Base-by-base conservation (phyloP, 2,888 invertebrate genomes). In the Polylopha cassiicola region DNA sequence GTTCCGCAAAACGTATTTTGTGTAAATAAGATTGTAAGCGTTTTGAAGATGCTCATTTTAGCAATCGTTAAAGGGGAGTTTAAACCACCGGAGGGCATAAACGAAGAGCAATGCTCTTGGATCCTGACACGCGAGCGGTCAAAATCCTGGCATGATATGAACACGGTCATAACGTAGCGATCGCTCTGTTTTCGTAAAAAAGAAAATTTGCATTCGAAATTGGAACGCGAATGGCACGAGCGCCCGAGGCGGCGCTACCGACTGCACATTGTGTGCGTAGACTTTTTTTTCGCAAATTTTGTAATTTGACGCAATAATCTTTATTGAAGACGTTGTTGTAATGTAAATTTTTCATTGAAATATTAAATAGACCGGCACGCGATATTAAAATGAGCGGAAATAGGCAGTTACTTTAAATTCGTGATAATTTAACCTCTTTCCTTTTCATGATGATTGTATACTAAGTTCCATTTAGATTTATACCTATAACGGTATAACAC, bases 131-230 rank as follows among this genome's bases (percentile, higher is more conserved):
- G 73, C 73, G 50, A 75, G 45, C 68, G 68, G 68, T 69, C 65
- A 70, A 70, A 69, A 67, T 56, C 59, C 71, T 58, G 53, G 44
- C 56, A 44, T 51, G 55, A 50, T 39, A 55, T 55, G 59, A 59
- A 61, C 63, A 51, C 58, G 61, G 53, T 53, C 49, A 48, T 53
- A 53, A 51, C 43, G 41, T 33, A 26, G 38, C 34, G 13, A 48
- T 46, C 47, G 49, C 55, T 65, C 61, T 62, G 66, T 69, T 66
- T 66, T 63, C 55, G 52, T 65, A n/a, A n/a, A 71, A 60, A 69
- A 59, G 53, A 56, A 66, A 75, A 80, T 81, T 82, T 75, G 74
- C 79, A 81, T 80, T 68, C 55, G 55, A 80, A 82, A 84, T 84
- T 80, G 73, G 75, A 74, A 68, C 79, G 68, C 63, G 72, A 71